These are phyloP conservation scores for Sardina pilchardus DNA, from an alignment of 2,113 vertebrate species.

Conservation along the genomic window DNA sequence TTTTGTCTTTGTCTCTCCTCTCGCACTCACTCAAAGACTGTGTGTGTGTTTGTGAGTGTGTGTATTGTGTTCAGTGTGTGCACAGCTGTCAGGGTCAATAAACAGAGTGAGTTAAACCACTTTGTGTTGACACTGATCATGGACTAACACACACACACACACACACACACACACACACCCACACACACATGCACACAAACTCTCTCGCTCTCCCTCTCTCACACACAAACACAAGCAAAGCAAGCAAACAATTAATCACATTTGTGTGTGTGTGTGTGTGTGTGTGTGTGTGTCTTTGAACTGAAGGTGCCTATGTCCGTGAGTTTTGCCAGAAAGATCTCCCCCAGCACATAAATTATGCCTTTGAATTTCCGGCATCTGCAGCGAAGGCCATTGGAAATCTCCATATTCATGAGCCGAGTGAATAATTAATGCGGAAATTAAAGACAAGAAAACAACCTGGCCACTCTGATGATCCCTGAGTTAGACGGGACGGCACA, in stretches of 20 bases:
- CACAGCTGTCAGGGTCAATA: neutral
- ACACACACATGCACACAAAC: too few species aligned
- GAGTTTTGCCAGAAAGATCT: slow-evolving; percentile 26
- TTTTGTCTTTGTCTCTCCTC: neutral
- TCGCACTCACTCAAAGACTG: neutral
- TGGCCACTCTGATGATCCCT: slow-evolving; percentile 4
- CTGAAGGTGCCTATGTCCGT: neutral
- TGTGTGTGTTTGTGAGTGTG: slow-evolving; percentile 13
- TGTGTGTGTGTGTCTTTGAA: neutral
- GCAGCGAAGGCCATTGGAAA: slow-evolving; percentile 31
- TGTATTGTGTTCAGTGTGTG: neutral
- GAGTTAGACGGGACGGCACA: neutral
- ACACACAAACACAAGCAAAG: neutral
- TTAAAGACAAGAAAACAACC: slow-evolving; percentile 38
- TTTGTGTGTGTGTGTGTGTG: neutral
- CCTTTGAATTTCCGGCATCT: slow-evolving; percentile 31
- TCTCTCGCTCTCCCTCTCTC: too few species aligned
- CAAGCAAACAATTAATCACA: neutral
- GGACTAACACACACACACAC: neutral
- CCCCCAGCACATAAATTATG: slow-evolving; percentile 37
- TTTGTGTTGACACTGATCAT: neutral
- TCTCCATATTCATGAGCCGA: slow-evolving; percentile 34
- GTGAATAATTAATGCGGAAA: slow-evolving; percentile 30
- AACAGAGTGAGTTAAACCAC: neutral
- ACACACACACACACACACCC: too few species aligned